phyloP scores from a whole-genome alignment of 2,797 vertebrate genomes.

The Potorous gilbertii region DNA sequence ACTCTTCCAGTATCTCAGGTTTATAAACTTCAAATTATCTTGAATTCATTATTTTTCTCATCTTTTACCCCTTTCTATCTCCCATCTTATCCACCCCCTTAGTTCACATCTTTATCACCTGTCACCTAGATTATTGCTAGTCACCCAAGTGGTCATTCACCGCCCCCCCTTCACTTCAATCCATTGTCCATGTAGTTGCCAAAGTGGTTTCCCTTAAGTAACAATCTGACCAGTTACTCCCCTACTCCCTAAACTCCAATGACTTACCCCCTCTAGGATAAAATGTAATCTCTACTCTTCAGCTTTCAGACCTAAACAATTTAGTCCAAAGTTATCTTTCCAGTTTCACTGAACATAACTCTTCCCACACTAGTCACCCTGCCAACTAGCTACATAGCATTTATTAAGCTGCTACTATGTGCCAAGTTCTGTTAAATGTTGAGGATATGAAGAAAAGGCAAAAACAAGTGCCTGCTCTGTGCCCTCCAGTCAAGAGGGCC shows the following conservation, averaged over 20 bases:
- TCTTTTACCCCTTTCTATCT: background rate
- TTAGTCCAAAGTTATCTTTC: background rate
- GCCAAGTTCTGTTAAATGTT: background rate
- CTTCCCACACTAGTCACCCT: background rate
- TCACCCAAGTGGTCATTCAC: background rate
- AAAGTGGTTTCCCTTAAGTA: too few species aligned
- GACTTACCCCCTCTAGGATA: too few species aligned
- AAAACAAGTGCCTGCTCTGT: background rate
- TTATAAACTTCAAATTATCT: background rate
- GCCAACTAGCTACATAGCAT: background rate
- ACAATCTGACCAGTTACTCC: too few species aligned
- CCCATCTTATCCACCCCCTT: background rate
- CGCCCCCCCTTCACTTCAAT: too few species aligned
- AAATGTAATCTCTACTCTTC: too few species aligned
- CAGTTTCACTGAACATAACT: too few species aligned
- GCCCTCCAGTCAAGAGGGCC: background rate
- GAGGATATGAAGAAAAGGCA: background rate
- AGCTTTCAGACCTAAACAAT: background rate
- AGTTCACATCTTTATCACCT: background rate
- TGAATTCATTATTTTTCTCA: background rate
- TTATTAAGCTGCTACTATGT: background rate
- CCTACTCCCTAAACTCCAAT: too few species aligned
- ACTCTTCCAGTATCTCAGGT: background rate
- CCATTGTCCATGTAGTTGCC: too few species aligned
- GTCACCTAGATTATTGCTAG: background rate